Evolutionary conservation across 2,797 vertebrate species (phyloP).

Genomic region (Cuculus canorus): DNA sequence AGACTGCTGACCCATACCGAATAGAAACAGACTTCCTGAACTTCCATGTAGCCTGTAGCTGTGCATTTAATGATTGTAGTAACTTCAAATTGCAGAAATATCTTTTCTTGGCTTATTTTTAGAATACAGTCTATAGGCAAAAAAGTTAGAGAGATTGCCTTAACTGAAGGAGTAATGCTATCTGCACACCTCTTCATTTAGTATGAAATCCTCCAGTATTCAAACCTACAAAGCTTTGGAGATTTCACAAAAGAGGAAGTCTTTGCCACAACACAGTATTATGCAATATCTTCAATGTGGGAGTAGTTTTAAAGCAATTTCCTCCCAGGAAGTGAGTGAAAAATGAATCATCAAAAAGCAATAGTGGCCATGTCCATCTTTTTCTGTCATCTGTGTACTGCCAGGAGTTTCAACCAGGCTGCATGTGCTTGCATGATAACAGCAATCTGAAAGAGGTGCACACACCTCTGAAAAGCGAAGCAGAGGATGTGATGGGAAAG

Average conservation of each 20-base stretch:
- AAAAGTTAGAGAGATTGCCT: not conserved
- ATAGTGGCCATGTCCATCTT: not conserved
- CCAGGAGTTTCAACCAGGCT: not conserved
- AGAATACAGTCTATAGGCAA: not conserved
- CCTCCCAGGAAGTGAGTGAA: not conserved
- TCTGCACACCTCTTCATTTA: not conserved
- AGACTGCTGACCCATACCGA: not conserved
- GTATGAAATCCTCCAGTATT: not conserved
- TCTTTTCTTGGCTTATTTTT: not conserved
- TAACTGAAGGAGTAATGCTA: not conserved
- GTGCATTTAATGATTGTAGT: not conserved
- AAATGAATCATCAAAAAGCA: not conserved
- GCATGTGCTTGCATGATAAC: not conserved
- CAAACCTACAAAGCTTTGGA: not conserved
- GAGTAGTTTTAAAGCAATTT: not conserved
- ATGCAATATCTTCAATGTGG: not conserved
- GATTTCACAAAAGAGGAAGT: not conserved
- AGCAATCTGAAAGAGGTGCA: not conserved
- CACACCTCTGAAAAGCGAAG: rapidly evolving
- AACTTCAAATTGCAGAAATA: not conserved
- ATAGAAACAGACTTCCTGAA: not conserved
- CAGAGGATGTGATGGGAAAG: not conserved
- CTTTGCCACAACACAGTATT: not conserved
- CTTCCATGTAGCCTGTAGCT: not conserved
- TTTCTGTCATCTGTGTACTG: not conserved